Evolutionary conservation across 2,888 invertebrate genomes (phyloP).

Genomic region (Drosophila seclusa): DNA sequence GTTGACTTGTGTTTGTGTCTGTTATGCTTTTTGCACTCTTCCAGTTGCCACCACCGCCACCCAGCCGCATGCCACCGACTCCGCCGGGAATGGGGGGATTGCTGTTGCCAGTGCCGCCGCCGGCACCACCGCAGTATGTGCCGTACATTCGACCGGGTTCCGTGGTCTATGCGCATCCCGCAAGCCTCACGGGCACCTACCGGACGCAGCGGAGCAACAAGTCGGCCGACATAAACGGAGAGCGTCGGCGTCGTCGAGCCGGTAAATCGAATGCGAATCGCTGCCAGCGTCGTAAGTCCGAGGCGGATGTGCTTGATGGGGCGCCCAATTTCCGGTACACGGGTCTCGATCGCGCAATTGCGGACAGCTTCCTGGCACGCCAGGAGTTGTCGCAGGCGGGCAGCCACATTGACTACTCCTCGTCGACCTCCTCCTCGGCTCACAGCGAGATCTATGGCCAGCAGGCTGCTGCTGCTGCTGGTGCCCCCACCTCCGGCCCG

Average conservation of each 20-base stretch:
- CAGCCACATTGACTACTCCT: conserved; percentile 83
- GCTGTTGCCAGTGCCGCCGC: conserved; percentile 52
- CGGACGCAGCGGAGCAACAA: conserved; percentile 77
- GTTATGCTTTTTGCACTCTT: not conserved
- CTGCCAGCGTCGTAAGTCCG: conserved; percentile 84
- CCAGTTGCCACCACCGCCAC: conserved; percentile 69
- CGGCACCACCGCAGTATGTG: conserved; percentile 76
- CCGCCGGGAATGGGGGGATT: conserved; percentile 67
- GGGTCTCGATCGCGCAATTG: conserved; percentile 84
- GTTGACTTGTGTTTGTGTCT: not conserved
- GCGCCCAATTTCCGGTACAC: conserved; percentile 83
- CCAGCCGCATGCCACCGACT: conserved; percentile 62
- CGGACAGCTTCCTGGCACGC: conserved; percentile 83
- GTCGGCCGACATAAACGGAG: conserved; percentile 73
- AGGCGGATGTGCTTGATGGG: conserved; percentile 82
- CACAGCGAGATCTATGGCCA: conserved; percentile 63
- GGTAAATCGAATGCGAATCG: conserved; percentile 76
- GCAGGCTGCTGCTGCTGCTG: conserved; percentile 7
- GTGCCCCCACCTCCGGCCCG: conserved; percentile 14
- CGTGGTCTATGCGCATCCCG: conserved; percentile 73
- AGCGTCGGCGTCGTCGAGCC: conserved; percentile 70
- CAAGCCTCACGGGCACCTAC: conserved; percentile 74
- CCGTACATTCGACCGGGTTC: conserved; percentile 77
- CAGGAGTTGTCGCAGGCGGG: conserved; percentile 82
- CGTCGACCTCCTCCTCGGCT: conserved; percentile 78